A percentile compares a stretch with the other conserved stretches of the same genome.
phyloP scores from a whole-genome alignment of 2,797 vertebrate species.

The Crocodylus rhombifer region DNA sequence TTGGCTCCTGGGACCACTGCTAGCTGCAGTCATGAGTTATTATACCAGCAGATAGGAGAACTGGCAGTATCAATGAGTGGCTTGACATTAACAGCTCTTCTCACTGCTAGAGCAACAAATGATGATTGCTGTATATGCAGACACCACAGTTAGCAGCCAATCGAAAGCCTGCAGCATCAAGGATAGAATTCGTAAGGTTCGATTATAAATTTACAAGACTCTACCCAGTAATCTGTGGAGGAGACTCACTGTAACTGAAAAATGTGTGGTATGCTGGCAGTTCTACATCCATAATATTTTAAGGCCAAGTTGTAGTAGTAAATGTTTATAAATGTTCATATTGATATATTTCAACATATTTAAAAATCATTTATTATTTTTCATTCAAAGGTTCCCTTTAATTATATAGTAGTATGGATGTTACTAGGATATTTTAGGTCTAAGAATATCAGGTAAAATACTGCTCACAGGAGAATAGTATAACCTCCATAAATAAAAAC shows the following conservation, averaged over 20 bases:
- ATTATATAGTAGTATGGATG: background rate
- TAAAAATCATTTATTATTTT: background rate
- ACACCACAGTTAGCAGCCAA: background rate
- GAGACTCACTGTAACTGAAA: background rate
- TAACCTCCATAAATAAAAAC: background rate
- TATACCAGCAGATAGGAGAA: background rate
- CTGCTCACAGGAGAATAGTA: background rate
- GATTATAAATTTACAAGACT: background rate
- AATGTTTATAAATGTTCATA: background rate
- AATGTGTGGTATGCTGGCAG: background rate
- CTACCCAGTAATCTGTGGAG: background rate
- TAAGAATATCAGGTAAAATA: background rate
- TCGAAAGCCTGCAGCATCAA: background rate
- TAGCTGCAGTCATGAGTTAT: background rate
- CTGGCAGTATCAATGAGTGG: background rate
- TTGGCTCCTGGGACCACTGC: background rate
- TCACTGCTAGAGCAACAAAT: background rate
- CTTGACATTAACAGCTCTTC: background rate
- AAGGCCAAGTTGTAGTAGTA: background rate
- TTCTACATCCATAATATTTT: background rate
- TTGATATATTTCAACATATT: background rate
- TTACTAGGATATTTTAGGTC: background rate
- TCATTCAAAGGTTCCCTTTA: background rate
- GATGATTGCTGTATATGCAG: background rate
- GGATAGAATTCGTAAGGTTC: background rate